A percentile compares a stretch with the other conserved stretches of the same genome.
Conservation (phyloP, 2,113 vertebrate species). For the Dipodomys stephensi region DNA sequence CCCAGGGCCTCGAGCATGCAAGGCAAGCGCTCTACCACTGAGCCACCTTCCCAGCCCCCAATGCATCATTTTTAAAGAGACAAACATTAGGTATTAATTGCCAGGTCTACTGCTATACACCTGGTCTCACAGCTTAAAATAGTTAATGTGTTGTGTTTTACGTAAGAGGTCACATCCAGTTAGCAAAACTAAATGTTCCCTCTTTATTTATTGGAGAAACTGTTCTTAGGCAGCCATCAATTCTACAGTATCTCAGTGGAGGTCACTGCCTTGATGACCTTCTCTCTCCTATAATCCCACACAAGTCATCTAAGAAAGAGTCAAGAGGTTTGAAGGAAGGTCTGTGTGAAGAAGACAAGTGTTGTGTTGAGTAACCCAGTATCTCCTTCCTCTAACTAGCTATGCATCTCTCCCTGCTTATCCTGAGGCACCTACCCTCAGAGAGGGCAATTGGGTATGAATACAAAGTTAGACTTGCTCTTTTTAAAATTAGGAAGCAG, state of each 20-base stretch:
- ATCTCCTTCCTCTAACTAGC: not conserved
- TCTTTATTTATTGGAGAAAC: not conserved
- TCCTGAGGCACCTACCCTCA: not conserved
- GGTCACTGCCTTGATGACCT: not conserved
- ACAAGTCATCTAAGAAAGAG: not conserved
- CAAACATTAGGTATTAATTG: conserved; percentile 20
- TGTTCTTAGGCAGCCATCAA: not conserved
- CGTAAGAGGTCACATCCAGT: conserved; percentile 8
- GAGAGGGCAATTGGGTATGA: not conserved
- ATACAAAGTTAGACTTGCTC: not conserved
- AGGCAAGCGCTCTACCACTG: no score
- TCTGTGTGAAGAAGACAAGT: not conserved
- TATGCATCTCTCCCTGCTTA: not conserved
- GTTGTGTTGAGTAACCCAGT: not conserved
- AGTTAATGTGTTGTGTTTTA: not conserved
- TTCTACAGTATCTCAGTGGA: not conserved
- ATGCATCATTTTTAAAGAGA: conserved; percentile 53
- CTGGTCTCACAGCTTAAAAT: conserved; percentile 54
- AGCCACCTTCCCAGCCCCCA: no score
- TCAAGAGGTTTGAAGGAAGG: not conserved
- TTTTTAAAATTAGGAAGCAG: conserved; percentile 14
- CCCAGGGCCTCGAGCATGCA: no score
- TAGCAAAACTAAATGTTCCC: not conserved
- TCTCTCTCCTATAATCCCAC: not conserved
- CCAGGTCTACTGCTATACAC: conserved; percentile 22